Conservation (phyloP, 2,797 vertebrate genomes). For the Sparidentex hasta region DNA sequence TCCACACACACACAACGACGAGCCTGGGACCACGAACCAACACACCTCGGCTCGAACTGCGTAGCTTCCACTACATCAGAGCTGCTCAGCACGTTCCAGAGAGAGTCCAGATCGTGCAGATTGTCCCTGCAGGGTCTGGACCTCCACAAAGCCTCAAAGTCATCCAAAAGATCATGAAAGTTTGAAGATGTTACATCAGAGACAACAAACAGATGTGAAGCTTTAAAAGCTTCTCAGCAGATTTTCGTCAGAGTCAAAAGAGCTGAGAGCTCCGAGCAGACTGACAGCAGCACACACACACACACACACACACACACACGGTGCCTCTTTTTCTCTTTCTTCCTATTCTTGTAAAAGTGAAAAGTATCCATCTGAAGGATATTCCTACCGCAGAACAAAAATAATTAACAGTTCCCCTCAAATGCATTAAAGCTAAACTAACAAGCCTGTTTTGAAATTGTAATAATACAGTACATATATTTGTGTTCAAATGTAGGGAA, state of each 20-base stretch:
- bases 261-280: background rate
- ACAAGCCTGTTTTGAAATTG: no score
- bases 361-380: no score
- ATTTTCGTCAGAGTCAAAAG: constrained; percentile 36
- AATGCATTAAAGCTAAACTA: no score
- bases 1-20: background rate
- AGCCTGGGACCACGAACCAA: background rate
- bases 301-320: background rate
- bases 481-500: no score
- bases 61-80: background rate
- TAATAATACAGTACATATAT: no score
- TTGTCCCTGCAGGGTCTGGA: constrained; percentile 1
- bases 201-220: background rate
- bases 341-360: no score
- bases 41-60: background rate
- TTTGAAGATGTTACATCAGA: constrained; percentile 6
- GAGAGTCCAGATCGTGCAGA: background rate
- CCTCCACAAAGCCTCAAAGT: constrained; percentile 10
- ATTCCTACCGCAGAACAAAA: no score
- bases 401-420: no score
- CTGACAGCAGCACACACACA: background rate
- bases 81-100: background rate
- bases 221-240: constrained; percentile 33
- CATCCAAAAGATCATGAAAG: constrained; percentile 1
- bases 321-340: no score